Evolutionary conservation across 1,140 invertebrate genomes (phyloP), one percentile per base, ranked within the genome.

Genomic region (Lamellibrachia luymesi): DNA sequence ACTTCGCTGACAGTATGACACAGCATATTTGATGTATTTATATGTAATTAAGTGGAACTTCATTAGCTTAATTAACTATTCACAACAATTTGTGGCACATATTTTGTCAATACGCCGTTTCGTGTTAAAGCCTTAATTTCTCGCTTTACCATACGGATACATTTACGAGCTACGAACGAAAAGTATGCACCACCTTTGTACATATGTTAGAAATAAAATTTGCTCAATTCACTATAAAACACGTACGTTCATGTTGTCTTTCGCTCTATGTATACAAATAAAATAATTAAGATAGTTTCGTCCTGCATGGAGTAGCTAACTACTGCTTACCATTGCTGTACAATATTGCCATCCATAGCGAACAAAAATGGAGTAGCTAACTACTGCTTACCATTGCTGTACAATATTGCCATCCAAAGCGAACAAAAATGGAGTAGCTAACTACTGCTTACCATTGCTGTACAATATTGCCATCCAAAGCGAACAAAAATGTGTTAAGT

Each of bases 151-250:
- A 2, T 22, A 17, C 25, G 64, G 64, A 10, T 0, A 80, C 64
- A 80, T 80, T 80, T 80, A 80, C 25, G 64, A 80, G 64, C 64
- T 80, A 80, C 64, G 25, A 80, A 80, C 64, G 64, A 80, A 80
- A 80, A 80, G 64, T 80, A 80, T 17, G 64, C 64, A 17, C 64
- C 64, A 80, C 64, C 5, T 80, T 80, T 80, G 64, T 80, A 80
- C 64, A 80, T 80, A 80, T 22, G 64, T 80, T 80, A 80, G 64
- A 80, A 80, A 80, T 80, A 80, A 80, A 80, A 80, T 80, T 80
- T 80, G 64, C 64, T 80, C 64, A 80, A 80, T 80, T 80, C 64
- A 80, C 64, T 80, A 80, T 80, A 22, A 80, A 6, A 80, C 13
- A 80, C 25, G 38, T 80, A 22, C 64, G 64, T 80, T 80, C 64